phyloP scores from a whole-genome alignment of 2,888 invertebrate genomes.

The Hymenopus coronatus region DNA sequence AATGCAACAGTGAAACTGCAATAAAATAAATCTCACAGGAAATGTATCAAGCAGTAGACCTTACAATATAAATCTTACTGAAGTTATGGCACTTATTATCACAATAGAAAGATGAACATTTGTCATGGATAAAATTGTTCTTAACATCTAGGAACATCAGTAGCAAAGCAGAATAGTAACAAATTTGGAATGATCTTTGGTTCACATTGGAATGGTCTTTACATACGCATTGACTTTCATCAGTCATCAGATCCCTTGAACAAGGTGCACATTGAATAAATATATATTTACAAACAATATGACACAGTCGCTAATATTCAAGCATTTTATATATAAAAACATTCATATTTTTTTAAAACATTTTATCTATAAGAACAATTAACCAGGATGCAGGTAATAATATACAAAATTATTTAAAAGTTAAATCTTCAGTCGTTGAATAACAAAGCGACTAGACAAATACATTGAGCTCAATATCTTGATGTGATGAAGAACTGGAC shows the following conservation, averaged over 20 bases:
- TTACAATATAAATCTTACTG: not conserved
- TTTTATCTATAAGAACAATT: not conserved
- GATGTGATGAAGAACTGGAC: not conserved
- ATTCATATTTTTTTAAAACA: not conserved
- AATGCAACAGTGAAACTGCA: not conserved
- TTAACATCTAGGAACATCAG: not conserved
- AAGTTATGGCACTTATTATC: constrained; percentile 14
- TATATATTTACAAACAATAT: not conserved
- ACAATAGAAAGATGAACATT: not conserved
- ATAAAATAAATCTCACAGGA: not conserved
- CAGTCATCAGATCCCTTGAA: not conserved
- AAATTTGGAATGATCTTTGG: not conserved
- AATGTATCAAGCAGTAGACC: not conserved
- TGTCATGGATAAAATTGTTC: not conserved
- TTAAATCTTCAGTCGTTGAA: not conserved
- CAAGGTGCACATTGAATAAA: not conserved
- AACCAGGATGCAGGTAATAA: not conserved
- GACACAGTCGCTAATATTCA: not conserved
- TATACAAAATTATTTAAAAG: not conserved
- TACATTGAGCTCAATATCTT: constrained; percentile 11
- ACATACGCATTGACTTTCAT: not conserved
- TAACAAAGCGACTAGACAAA: constrained; percentile 6
- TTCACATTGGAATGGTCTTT: not conserved
- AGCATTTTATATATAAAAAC: not conserved
- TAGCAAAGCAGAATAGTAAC: not conserved